Conservation (phyloP, 1,140 invertebrate genomes). For the Aphidius gifuensis region DNA sequence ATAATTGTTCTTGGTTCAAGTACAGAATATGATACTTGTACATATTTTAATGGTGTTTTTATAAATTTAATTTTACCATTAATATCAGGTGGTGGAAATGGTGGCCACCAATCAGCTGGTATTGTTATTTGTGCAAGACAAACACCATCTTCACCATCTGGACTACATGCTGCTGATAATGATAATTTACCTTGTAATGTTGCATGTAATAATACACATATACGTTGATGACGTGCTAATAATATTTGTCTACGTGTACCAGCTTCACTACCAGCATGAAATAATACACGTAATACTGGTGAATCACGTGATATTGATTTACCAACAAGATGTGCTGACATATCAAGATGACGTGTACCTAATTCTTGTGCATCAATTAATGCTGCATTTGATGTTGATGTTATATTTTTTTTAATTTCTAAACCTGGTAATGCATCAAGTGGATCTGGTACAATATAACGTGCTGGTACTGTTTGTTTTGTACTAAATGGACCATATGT, state of each 20-base stretch:
- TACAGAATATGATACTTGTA: conserved; percentile 79
- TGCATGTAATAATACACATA: conserved; percentile 75
- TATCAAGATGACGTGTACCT: conserved; percentile 74
- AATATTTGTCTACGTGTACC: conserved; percentile 59
- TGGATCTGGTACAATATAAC: conserved; percentile 80
- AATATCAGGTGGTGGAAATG: conserved; percentile 61
- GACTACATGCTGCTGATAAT: conserved; percentile 78
- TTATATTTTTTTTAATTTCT: conserved; percentile 38
- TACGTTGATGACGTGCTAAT: conserved; percentile 58
- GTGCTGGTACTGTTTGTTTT: conserved; percentile 87
- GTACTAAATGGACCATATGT: conserved; percentile 91
- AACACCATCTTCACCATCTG: conserved; percentile 83
- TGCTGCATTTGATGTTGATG: conserved; percentile 39
- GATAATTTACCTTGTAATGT: conserved; percentile 58
- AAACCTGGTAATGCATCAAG: conserved; percentile 56
- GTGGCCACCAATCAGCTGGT: conserved; percentile 85
- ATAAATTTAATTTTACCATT: conserved; percentile 55
- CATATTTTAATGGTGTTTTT: conserved; percentile 67
- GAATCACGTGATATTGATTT: conserved; percentile 78
- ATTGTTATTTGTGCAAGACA: conserved; percentile 81
- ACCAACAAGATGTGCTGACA: conserved; percentile 87
- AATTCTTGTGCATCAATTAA: conserved; percentile 65
- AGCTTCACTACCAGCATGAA: conserved; percentile 81
- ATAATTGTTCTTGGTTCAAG: conserved; percentile 65
- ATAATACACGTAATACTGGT: conserved; percentile 82